phyloP scores from a whole-genome alignment of 2,113 vertebrate species.

The Paramormyrops kingsleyae region DNA sequence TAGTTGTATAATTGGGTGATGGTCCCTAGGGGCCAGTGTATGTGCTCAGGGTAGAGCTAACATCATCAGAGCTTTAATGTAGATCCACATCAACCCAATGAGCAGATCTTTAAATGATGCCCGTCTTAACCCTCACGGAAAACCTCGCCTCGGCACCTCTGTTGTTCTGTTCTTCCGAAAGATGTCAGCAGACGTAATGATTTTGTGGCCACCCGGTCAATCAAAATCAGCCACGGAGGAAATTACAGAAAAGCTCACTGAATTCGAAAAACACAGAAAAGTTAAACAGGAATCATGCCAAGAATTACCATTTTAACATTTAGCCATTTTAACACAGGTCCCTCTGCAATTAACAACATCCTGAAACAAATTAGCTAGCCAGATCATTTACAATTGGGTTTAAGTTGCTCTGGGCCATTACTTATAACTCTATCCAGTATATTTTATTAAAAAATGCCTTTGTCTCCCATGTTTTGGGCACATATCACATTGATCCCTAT shows the following conservation, averaged over 20 bases:
- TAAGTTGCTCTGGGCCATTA: neutral
- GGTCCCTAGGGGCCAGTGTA: neutral
- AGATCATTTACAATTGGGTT: neutral
- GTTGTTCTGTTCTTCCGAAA: neutral
- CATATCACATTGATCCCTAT: neutral
- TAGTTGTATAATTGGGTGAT: neutral
- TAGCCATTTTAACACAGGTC: neutral
- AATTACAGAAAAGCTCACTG: neutral
- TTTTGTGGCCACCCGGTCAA: neutral
- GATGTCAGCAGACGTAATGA: neutral
- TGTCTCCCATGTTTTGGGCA: neutral
- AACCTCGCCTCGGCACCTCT: neutral
- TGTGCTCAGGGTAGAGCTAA: neutral
- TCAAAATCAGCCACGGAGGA: neutral
- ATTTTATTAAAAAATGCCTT: neutral
- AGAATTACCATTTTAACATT: neutral
- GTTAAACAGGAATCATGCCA: neutral
- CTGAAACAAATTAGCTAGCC: neutral
- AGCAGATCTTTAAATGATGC: neutral
- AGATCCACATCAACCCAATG: neutral
- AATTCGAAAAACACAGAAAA: neutral
- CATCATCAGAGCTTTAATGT: conserved; percentile 6
- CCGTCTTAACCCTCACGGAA: neutral
- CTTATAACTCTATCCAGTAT: neutral
- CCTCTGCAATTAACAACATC: neutral